These are phyloP conservation scores for Eulemur rufifrons DNA, from an alignment of 2,113 vertebrate genomes.

Conservation along the genomic window DNA sequence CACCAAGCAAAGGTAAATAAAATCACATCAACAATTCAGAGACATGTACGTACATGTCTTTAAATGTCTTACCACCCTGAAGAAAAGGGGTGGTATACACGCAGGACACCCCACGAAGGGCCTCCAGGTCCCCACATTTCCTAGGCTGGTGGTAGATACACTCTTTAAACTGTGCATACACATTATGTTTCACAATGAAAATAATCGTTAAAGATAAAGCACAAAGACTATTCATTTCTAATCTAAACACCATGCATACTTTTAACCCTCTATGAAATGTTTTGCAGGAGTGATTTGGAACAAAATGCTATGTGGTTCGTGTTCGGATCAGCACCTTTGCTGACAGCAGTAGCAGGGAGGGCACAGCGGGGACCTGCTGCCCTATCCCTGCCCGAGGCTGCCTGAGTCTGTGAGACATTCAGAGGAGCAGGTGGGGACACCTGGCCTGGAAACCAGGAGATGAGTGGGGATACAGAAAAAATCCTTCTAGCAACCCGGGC, in stretches of 20 bases:
- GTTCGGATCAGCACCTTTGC: rapidly evolving
- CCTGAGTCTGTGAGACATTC: too few relatives aligned
- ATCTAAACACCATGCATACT: neutral
- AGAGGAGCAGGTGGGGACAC: neutral
- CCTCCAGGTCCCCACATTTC: neutral
- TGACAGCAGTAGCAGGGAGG: too few relatives aligned
- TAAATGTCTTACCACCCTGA: neutral
- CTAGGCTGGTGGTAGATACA: too few relatives aligned
- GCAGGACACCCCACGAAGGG: too few relatives aligned
- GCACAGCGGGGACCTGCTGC: neutral
- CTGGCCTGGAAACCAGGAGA: neutral
- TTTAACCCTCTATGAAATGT: neutral
- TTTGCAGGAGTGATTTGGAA: neutral
- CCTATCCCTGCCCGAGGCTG: neutral
- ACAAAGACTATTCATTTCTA: neutral
- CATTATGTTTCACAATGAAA: neutral
- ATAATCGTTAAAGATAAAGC: neutral
- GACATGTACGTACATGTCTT: neutral
- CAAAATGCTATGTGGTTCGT: rapidly evolving
- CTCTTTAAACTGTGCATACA: neutral
- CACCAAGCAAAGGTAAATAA: neutral
- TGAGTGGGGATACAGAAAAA: neutral
- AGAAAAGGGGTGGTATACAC: neutral
- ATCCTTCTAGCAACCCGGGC: neutral
- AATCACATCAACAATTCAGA: neutral